phyloP scores from a whole-genome alignment of 1,140 invertebrate species.

The Pectinophora gossypiella region DNA sequence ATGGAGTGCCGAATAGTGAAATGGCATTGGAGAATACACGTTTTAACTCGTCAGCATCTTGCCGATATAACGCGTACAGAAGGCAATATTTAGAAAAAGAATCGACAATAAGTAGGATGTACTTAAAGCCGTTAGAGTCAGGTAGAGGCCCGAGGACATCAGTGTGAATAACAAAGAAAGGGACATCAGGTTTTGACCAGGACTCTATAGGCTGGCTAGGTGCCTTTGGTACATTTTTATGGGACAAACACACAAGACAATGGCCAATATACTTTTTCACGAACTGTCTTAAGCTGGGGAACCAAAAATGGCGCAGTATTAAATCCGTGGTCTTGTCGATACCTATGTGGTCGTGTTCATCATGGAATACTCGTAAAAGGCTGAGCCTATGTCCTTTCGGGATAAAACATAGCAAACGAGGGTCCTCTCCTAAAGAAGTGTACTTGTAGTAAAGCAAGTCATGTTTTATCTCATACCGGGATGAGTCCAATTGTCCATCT shows the following conservation, averaged over 20 bases:
- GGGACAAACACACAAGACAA: too few species aligned
- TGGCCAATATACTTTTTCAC: constrained; percentile 17
- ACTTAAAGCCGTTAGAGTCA: constrained; percentile 2
- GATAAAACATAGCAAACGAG: constrained; percentile 5
- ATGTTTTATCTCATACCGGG: neutral
- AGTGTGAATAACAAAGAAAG: constrained; percentile 19
- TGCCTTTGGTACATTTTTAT: neutral
- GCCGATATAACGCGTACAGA: constrained; percentile 1
- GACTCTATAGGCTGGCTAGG: constrained; percentile 8
- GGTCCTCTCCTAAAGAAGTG: neutral
- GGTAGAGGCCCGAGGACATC: constrained; percentile 19
- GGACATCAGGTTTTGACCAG: constrained; percentile 11
- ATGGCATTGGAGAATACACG: constrained; percentile 8
- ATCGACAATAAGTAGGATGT: constrained; percentile 15
- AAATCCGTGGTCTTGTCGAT: constrained; percentile 18
- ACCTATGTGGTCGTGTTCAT: constrained; percentile 22
- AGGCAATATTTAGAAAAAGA: constrained; percentile 8
- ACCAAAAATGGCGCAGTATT: constrained; percentile 6
- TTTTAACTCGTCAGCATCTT: constrained; percentile 4
- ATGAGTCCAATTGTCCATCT: neutral
- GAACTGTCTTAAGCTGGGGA: constrained; percentile 16
- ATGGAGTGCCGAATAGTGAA: constrained; percentile 6
- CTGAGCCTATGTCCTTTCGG: constrained; percentile 13
- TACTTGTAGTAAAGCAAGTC: constrained; percentile 6
- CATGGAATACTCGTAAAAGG: constrained; percentile 20